Evolutionary conservation across 2,888 invertebrate genomes (phyloP).

Genomic region (Callyntrura guangdongensis): DNA sequence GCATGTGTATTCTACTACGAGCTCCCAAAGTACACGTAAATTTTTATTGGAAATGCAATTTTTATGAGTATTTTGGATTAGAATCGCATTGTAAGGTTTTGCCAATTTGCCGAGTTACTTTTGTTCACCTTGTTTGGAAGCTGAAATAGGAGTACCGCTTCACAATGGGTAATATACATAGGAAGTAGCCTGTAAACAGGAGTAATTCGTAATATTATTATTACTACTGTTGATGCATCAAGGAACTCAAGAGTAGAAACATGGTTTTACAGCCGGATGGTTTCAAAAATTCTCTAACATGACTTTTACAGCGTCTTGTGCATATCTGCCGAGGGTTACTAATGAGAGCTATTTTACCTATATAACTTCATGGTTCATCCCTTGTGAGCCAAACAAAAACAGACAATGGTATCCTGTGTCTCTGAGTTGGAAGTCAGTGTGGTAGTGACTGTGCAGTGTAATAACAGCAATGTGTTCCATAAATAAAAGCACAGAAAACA

Average conservation of each 20-base stretch:
- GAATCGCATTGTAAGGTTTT: conserved; percentile 12
- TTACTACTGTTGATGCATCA: conserved; percentile 16
- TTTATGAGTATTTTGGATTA: conserved; percentile 61
- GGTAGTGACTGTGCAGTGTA: background rate
- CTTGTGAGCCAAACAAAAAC: background rate
- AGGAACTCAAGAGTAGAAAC: background rate
- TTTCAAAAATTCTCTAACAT: conserved; percentile 3
- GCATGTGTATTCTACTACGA: background rate
- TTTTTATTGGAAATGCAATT: conserved; percentile 71
- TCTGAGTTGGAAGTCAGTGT: background rate
- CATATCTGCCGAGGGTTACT: background rate
- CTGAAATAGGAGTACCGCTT: background rate
- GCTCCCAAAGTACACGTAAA: conserved; percentile 60
- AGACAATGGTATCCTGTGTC: background rate
- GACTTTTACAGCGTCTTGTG: conserved; percentile 5
- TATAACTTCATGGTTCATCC: conserved; percentile 40
- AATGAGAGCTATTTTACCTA: conserved; percentile 28
- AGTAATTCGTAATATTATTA: background rate
- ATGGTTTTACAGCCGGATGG: background rate
- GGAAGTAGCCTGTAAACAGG: background rate
- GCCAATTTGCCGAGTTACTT: background rate
- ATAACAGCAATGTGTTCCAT: background rate
- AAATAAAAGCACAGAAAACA: background rate
- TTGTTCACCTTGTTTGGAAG: background rate
- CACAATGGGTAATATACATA: background rate